Evolutionary conservation across 2,113 vertebrate genomes (phyloP).

Genomic region (Crotalus helleri): DNA sequence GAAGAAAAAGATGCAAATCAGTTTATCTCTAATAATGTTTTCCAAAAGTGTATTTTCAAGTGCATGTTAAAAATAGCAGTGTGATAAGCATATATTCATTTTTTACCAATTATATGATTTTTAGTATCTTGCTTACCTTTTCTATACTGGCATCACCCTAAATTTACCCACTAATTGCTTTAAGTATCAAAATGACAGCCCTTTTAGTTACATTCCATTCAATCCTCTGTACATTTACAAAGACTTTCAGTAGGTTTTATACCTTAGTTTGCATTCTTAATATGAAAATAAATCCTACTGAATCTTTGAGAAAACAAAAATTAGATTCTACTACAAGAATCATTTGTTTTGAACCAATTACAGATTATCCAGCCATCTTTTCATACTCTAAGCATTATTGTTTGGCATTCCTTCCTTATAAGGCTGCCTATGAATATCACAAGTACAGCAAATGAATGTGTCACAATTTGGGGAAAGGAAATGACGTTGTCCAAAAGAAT

Average conservation of each 20-base stretch:
- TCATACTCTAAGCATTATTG: background rate
- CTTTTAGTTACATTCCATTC: background rate
- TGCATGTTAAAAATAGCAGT: background rate
- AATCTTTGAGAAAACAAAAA: background rate
- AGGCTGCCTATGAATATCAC: background rate
- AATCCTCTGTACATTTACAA: background rate
- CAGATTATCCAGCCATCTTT: background rate
- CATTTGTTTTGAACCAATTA: background rate
- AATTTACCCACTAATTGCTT: background rate
- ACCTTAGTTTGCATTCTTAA: background rate
- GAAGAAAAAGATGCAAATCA: constrained; percentile 1
- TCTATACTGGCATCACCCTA: background rate
- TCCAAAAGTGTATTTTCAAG: background rate
- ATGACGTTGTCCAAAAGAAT: background rate
- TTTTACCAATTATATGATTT: background rate
- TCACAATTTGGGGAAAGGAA: background rate
- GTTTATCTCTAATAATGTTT: background rate
- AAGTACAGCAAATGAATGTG: background rate
- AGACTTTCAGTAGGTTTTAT: background rate
- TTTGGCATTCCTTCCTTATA: background rate
- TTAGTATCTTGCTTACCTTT: background rate
- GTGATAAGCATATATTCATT: background rate
- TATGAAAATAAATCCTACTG: background rate
- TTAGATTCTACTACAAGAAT: background rate
- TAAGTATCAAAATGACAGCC: background rate